Percentiles rank a stretch among this genome's conserved stretches.
phyloP scores from a whole-genome alignment of 2,797 vertebrate genomes.

The Alfaro cultratus region DNA sequence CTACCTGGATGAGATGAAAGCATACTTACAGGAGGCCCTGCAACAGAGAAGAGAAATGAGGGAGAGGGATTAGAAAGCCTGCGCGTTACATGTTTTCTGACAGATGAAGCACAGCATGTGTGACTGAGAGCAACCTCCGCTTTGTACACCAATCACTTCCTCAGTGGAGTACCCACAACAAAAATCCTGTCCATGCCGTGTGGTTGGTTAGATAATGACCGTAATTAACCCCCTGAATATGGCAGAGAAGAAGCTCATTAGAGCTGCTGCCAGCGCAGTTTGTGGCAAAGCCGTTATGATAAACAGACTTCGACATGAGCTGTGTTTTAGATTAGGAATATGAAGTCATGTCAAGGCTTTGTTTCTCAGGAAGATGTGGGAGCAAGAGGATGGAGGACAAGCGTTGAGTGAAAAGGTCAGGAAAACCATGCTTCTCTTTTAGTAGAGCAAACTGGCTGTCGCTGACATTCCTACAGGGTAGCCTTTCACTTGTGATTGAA shows the following conservation, averaged over 20 bases:
- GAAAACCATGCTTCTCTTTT: conserved; percentile 15
- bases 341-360: conserved; percentile 62
- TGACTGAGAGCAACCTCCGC: conserved; percentile 35
- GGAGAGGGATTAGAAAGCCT: conserved; percentile 49
- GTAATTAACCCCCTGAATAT: conserved; percentile 67
- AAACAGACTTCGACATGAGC: conserved; percentile 67
- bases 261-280: conserved; percentile 55
- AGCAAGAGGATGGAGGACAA: conserved; percentile 33
- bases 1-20: conserved; percentile 69
- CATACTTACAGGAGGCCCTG: conserved; percentile 84
- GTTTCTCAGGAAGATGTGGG: conserved; percentile 47
- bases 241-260: conserved; percentile 72
- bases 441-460: conserved; percentile 34
- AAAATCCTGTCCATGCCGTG: conserved; percentile 54
- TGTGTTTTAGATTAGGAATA: conserved; percentile 64
- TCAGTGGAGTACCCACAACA: conserved; percentile 26
- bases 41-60: conserved; percentile 58
- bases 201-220: conserved; percentile 62
- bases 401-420: conserved; percentile 34
- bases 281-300: conserved; percentile 63
- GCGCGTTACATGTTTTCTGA: conserved; percentile 16
- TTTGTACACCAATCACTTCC: conserved; percentile 59
- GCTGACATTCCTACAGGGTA: conserved; percentile 42
- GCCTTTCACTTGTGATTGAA: conserved; percentile 60
- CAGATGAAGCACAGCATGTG: conserved; percentile 25